Base-by-base conservation (phyloP, 53 echinoderm and acorn worm species). In the Zoroaster sp. region DNA sequence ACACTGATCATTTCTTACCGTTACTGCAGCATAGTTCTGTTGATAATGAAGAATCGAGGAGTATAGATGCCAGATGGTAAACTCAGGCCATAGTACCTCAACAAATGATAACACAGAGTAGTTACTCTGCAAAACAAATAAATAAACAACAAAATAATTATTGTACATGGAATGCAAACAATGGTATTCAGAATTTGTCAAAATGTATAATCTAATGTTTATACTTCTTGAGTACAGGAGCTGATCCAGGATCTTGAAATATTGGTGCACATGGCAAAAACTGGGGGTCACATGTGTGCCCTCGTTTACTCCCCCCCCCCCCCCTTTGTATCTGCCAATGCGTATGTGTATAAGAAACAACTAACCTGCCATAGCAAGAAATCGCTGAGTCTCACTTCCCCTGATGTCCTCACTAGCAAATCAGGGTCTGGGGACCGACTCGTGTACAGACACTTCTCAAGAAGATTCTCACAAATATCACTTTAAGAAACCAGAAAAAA, bases 51-150 rank as follows among this genome's bases (percentile, higher is more conserved):
- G 92, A 31, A 98, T 91, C 15, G 95, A 95, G 4, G 89, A 87
- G 88, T 93, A 95, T 13, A 98, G 77, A 92, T 98, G 95, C 98
- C 98, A 98, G n/a, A 95, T 94, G 35, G 95, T 91, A 53, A 95
- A 98, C 91, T 98, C 98, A 21, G 98, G 98, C 98, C 98, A 98
- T 38, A 98, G 72, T 1, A 98, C 98, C n/a, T 98, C 91, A 35
- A 91, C 89, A 71, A 98, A 98, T 3, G 98, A 95, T 35, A 98
- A 78, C 37, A 98, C 94, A 39, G 98, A 92, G 55, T 95, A 97
- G 38, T 94, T 92, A 83, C 94, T 95, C 97, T 97, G 89, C 37
- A 43, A 83, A 8, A 68, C 37, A 32, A 51, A 68, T 74, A 63
- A 37, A 47, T 54, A 39, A 91, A 12, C 68, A 67, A 49, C 31